Conservation (phyloP, 2,888 invertebrate genomes). For the Pammene fasciana region DNA sequence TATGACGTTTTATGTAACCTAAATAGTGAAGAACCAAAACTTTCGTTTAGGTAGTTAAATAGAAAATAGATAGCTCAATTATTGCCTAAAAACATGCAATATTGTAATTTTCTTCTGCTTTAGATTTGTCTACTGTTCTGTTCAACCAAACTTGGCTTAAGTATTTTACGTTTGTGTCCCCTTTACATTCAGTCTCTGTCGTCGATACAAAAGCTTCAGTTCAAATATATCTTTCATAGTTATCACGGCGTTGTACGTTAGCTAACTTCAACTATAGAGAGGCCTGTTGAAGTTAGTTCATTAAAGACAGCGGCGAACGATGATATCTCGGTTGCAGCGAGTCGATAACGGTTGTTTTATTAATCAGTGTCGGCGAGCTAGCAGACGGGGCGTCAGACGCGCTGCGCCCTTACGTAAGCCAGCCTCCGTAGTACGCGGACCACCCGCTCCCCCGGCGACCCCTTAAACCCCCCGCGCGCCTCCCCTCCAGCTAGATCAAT, state of each 20-base stretch:
- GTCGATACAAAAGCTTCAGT: neutral
- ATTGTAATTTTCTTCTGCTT: neutral
- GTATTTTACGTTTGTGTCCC: slow-evolving; percentile 13
- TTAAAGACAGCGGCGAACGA: slow-evolving; percentile 58
- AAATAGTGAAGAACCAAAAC: neutral
- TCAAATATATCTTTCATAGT: slow-evolving; percentile 10
- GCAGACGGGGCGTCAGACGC: slow-evolving; percentile 79
- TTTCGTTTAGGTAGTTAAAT: neutral
- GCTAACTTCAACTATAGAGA: slow-evolving; percentile 45
- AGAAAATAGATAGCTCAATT: neutral
- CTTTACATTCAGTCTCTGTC: slow-evolving; percentile 5
- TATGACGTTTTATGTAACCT: too few relatives aligned
- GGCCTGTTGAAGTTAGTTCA: slow-evolving; percentile 58
- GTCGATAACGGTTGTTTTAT: slow-evolving; percentile 73
- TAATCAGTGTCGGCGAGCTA: slow-evolving; percentile 69
- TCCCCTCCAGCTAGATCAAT: slow-evolving; percentile 76
- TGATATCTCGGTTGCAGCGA: slow-evolving; percentile 66
- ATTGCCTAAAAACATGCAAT: slow-evolving; percentile 1
- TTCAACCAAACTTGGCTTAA: neutral
- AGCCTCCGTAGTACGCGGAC: slow-evolving; percentile 69
- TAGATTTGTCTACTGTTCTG: slow-evolving; percentile 8
- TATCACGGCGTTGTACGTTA: slow-evolving; percentile 5
- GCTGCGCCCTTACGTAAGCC: slow-evolving; percentile 77
- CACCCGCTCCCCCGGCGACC: slow-evolving; percentile 47
- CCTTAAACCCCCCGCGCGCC: slow-evolving; percentile 41